Evolutionary conservation across 2,888 invertebrate genomes (phyloP), one percentile per base, ranked within the genome.

Genomic region (Xanthia togata): DNA sequence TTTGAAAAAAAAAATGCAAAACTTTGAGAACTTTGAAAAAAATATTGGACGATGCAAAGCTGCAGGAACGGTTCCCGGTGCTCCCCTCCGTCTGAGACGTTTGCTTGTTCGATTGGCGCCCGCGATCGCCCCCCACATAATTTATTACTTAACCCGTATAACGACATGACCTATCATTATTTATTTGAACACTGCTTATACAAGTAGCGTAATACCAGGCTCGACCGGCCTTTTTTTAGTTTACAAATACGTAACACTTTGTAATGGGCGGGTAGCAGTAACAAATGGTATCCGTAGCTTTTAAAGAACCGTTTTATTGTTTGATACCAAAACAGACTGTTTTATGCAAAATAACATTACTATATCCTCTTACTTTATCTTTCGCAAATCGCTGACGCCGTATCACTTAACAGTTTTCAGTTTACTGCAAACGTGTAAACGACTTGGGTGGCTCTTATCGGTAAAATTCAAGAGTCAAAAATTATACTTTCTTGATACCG

Each of bases 101-200:
- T 91, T 86, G 87, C 88, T 89, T 89, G 89, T 89, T 88, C 88
- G 90, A 91, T 91, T 87, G 90, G 90, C 91, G 91, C 90, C 89
- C 90, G 90, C 89, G 89, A 91, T 92, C 89, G 91, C 90, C 91
- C 87, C 92, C 89, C 88, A 89, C 89, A 91, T 92, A 91, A 94
- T 93, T 94, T 93, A 93, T 92, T 89, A 90, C 90, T 92, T 90
- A 90, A 93, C 93, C 92, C 93, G 91, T 92, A 93, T 92, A 91
- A 90, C 90, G 82, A 90, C 88, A 90, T 90, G 91, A 92, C 91
- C 91, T 92, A 90, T 89, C 90, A 93, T 93, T 93, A 92, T 93
- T 93, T 93, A 91, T 93, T 93, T 90, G 88, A 91, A 90, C 90
- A 88, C 83, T 77, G 82, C 81, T 86, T 79, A 79, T 53, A 83